Conservation (phyloP, 2,113 vertebrate genomes). For the Phrynosoma platyrhinos region DNA sequence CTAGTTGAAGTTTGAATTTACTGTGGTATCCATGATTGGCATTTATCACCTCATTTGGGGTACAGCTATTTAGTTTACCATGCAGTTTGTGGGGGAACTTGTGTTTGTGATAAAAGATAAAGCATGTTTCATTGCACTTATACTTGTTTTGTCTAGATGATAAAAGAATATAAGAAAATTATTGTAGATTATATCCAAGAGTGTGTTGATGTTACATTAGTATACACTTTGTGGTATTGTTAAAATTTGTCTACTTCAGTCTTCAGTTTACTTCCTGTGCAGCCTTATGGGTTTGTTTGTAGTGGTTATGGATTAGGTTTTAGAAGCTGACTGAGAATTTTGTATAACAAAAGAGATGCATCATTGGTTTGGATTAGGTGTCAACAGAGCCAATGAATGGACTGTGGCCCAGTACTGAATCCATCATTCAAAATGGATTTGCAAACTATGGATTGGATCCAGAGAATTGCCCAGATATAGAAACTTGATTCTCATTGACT, state of each 20-base stretch:
- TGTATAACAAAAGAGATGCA: not conserved
- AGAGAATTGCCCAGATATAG: not conserved
- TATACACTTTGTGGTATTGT: not conserved
- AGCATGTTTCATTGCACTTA: too few relatives aligned
- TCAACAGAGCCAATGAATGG: not conserved
- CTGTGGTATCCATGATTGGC: too few relatives aligned
- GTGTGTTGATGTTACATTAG: too few relatives aligned
- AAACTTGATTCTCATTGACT: too few relatives aligned
- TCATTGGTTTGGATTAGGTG: not conserved
- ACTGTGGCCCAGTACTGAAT: not conserved
- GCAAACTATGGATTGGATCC: not conserved
- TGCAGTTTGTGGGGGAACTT: too few relatives aligned
- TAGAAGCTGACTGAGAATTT: not conserved
- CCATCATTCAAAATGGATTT: not conserved
- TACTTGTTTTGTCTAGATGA: too few relatives aligned
- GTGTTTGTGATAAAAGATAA: too few relatives aligned
- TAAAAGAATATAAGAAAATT: too few relatives aligned
- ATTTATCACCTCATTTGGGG: too few relatives aligned
- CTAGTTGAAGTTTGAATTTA: too few relatives aligned
- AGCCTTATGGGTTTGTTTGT: not conserved
- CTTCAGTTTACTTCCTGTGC: not conserved
- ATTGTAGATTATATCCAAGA: too few relatives aligned
- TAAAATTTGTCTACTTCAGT: not conserved
- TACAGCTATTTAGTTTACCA: too few relatives aligned
- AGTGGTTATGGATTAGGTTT: not conserved